Evolutionary conservation across 2,113 vertebrate genomes (phyloP), one percentile per base, ranked within the genome.

Genomic region (Sitta europaea): DNA sequence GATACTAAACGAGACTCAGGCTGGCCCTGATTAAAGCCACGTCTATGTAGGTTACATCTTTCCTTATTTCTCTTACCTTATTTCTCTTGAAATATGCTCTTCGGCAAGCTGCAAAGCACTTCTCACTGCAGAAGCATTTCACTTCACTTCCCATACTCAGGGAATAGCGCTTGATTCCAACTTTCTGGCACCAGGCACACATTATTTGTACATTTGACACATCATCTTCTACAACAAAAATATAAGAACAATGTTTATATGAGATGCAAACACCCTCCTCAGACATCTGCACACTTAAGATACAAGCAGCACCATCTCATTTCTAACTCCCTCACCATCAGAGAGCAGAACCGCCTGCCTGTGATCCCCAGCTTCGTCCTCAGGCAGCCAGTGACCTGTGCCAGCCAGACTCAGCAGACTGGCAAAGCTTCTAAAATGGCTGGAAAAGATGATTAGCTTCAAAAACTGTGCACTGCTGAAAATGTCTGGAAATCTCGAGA

Each of bases 181-280:
- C 98, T 98, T 99, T 99, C 99, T 99, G 99, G 98, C 99, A 99
- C 99, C 99, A 99, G 96, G 99, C 99, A 97, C 99, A 99, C 98
- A 99, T 99, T 98, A 99, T 99, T 99, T 99, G 99, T 97, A 99
- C 98, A 97, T 99, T 99, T 98, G 98, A 99, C 97, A 98, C 98
- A 97, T 99, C 99, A 97, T 99, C 99, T 96, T 99, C 99, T 99
- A 96, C 96, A 98, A 98, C 50, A 97, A 97, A 98, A 98, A 97
- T 97, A 98, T 96, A 98, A 98, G 96, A 98, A 97, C 97, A 97
- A 98, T 90, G 97, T 98, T 98, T 98, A 98, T 90, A 96, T 66
- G 93, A 98, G 95, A 97, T 94, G 97, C 92, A 97, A 98, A 97
- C 97, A 98, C 95, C 90, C 94, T 96, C 94, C 95, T 97, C 91